Evolutionary conservation across 1,140 invertebrate species (phyloP), one percentile per base, ranked within the genome.

Genomic region (Cardiocondyla obscurior): DNA sequence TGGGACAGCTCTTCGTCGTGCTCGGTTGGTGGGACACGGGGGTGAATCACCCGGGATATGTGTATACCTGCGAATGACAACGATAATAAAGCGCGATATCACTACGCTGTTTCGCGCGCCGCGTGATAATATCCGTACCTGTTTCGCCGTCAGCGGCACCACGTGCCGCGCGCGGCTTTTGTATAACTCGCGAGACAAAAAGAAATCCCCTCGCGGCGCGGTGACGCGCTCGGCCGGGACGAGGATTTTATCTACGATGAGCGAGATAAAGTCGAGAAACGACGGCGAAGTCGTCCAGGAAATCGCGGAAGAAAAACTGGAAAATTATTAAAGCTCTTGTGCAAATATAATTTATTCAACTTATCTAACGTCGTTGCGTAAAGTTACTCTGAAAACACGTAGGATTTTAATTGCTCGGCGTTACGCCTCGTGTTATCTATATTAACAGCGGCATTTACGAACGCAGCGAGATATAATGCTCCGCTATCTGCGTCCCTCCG

Each of bases 31-130:
- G 36, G 36, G 39, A 82, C 60, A 33, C 46, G 73, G 46, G 58
- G 12, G 62, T 49, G 70, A 83, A 76, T 86, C 62, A 74, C 33
- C 10, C 7, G 6, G 22, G 76, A 60, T 53, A n/a, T 30, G 19
- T 67, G 39, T 30, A 25, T 67, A 46, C 3, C 44, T 46, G 36
- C 10, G 42, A 39, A 22, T 46, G 44, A 64, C 62, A 22, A 72
- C 14, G 49, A 72, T 65, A 81, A 72, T 69, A 83, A 46, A 55
- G 25, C 33, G 84, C 65, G 83, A 81, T 69, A 42, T 81, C 28
- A 64, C 51, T 49, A 19, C 46, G 36, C 22, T 65, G 28, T 72
- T 72, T 81, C 64, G 67, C 76, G 65, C 69, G 65, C 44, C 25
- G 36, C 36, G 22, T 33, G 51, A 57, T 57, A 25, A 51, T 25